Conservation (phyloP, 1,140 invertebrate genomes). For the Drosophila ambigua region DNA sequence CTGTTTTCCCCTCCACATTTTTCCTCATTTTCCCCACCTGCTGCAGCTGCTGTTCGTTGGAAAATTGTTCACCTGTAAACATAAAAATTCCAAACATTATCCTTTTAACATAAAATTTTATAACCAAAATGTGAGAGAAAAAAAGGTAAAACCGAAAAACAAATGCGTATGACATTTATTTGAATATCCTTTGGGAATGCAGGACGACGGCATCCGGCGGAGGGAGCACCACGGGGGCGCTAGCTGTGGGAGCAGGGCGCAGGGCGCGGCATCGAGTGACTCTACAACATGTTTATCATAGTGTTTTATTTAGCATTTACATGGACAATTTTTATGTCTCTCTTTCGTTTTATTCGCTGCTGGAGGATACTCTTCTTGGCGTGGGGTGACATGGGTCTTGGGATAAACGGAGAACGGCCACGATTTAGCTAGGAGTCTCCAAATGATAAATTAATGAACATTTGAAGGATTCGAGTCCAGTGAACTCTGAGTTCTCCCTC, state of each 20-base stretch:
- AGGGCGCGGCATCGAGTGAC: constrained; percentile 21
- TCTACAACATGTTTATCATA: constrained; percentile 76
- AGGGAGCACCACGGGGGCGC: not conserved
- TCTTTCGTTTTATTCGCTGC: constrained; percentile 13
- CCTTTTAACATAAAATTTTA: constrained; percentile 83
- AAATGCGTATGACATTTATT: constrained; percentile 82
- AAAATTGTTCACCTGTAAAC: constrained; percentile 81
- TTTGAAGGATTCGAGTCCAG: no score
- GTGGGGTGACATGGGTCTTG: not conserved
- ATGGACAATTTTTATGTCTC: constrained; percentile 43
- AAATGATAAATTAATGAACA: no score
- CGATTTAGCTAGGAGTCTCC: no score
- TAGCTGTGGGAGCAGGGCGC: constrained; percentile 12
- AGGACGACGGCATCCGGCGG: constrained; percentile 12
- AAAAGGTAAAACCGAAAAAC: constrained; percentile 68
- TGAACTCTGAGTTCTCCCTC: no score
- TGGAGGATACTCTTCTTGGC: constrained; percentile 28
- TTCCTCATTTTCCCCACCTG: not conserved
- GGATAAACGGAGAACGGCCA: not conserved
- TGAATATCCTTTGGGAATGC: constrained; percentile 77
- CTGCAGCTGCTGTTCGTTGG: constrained; percentile 43
- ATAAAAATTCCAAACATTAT: constrained; percentile 82
- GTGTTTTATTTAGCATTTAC: constrained; percentile 76
- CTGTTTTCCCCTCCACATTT: not conserved
- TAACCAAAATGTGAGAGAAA: constrained; percentile 52